Evolutionary conservation across 2,888 invertebrate genomes (phyloP).

Genomic region (Idaea biselata): DNA sequence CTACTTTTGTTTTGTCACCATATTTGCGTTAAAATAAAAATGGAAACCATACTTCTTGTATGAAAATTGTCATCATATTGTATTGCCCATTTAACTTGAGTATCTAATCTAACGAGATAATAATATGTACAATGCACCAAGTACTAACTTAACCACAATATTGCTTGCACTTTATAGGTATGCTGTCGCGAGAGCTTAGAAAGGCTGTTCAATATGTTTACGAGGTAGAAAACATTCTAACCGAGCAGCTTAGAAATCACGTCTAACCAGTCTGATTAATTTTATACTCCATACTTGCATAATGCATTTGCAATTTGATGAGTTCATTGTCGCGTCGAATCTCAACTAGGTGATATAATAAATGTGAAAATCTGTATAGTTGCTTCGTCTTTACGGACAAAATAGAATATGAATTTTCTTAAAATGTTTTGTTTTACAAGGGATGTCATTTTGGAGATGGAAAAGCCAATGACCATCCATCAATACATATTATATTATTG

Average conservation of each 20-base stretch:
- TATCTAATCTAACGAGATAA: neutral
- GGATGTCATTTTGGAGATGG: too few species aligned
- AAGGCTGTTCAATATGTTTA: neutral
- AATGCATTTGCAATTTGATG: slow-evolving; percentile 50
- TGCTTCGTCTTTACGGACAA: too few species aligned
- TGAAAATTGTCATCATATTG: too few species aligned
- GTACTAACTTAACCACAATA: neutral
- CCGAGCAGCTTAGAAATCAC: slow-evolving; percentile 31
- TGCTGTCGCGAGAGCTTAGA: neutral
- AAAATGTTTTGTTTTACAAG: too few species aligned
- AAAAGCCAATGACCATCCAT: too few species aligned
- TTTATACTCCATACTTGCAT: slow-evolving; percentile 27
- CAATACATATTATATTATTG: too few species aligned
- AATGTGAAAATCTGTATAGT: too few species aligned
- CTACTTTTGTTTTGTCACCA: too few species aligned
- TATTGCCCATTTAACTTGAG: neutral
- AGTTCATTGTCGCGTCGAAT: slow-evolving; percentile 44
- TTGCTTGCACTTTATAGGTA: neutral
- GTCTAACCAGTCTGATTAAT: slow-evolving; percentile 47
- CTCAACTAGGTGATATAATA: too few species aligned
- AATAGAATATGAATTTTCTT: too few species aligned
- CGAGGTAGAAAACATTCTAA: slow-evolving; percentile 21
- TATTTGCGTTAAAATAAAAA: too few species aligned
- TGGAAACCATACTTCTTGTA: too few species aligned
- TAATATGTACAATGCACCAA: neutral